Conservation (phyloP, 2,888 invertebrate species). For the Allolobophora icterica region DNA sequence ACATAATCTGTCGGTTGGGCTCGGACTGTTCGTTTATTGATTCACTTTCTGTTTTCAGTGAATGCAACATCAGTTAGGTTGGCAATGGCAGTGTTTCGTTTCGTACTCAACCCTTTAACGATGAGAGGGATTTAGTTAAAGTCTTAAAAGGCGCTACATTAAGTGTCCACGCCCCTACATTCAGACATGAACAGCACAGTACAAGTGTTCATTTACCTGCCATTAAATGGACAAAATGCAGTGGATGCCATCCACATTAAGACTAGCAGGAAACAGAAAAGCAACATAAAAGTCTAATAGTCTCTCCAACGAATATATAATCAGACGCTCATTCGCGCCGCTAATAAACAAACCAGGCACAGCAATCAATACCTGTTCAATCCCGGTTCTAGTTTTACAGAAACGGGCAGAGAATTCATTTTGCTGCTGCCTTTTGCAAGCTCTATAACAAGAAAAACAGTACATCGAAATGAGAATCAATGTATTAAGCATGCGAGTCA, state of each 20-base stretch:
- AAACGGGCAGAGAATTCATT: neutral
- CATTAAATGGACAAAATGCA: neutral
- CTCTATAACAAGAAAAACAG: conserved; percentile 30
- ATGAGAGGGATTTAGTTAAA: no score
- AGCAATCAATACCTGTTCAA: conserved; percentile 13
- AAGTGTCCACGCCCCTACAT: neutral
- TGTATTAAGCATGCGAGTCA: neutral
- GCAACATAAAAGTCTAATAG: neutral
- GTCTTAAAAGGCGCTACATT: no score
- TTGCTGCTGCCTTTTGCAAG: conserved; percentile 33
- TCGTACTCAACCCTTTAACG: no score
- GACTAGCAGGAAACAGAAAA: neutral
- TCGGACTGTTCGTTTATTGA: no score
- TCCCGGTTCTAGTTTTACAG: conserved; percentile 29
- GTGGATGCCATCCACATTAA: neutral
- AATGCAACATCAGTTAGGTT: no score
- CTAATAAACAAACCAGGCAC: neutral
- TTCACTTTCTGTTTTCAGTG: no score
- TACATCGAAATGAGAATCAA: neutral
- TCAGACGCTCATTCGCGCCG: no score
- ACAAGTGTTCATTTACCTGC: neutral
- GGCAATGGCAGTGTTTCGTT: no score
- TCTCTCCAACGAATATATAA: neutral
- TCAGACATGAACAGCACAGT: neutral
- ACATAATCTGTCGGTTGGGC: neutral